Conservation (phyloP, 2,888 invertebrate species). For the Micropterix aruncella region DNA sequence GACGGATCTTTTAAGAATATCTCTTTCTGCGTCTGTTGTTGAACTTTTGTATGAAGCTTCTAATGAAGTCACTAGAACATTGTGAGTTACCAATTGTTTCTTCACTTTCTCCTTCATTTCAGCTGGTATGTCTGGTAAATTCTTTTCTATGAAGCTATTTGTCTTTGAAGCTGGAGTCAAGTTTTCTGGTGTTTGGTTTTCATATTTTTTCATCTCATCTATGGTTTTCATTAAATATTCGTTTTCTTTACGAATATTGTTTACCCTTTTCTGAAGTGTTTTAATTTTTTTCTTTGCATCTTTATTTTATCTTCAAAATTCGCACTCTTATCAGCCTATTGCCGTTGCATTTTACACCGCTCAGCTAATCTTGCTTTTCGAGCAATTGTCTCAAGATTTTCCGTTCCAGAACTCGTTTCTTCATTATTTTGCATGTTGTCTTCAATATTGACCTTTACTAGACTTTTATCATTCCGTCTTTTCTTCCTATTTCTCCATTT, state of each 20-base stretch:
- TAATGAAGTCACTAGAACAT: slow-evolving; percentile 2
- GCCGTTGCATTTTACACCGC: slow-evolving; percentile 1
- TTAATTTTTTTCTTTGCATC: slow-evolving; percentile 2
- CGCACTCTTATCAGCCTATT: slow-evolving; percentile 2
- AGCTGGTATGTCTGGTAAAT: slow-evolving; percentile 2
- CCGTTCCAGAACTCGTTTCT: too few species aligned
- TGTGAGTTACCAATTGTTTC: slow-evolving; percentile 2
- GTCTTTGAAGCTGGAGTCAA: slow-evolving; percentile 2
- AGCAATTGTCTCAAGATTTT: slow-evolving; percentile 2
- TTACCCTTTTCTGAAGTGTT: slow-evolving; percentile 3
- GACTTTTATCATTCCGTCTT: too few species aligned
- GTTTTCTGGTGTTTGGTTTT: background rate
- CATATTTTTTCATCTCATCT: background rate
- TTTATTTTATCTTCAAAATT: slow-evolving; percentile 1
- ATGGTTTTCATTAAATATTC: slow-evolving; percentile 2
- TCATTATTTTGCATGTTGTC: too few species aligned
- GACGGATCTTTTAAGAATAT: slow-evolving; percentile 2
- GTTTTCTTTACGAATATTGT: too few species aligned
- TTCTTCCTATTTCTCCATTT: too few species aligned
- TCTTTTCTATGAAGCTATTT: slow-evolving; percentile 1
- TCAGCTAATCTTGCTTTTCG: slow-evolving; percentile 4
- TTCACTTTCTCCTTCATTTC: slow-evolving; percentile 3
- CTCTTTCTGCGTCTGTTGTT: slow-evolving; percentile 1
- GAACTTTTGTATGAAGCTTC: slow-evolving; percentile 1
- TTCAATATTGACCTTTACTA: too few species aligned